phyloP scores from a whole-genome alignment of 2,888 invertebrate species.

The Mayetiola destructor region DNA sequence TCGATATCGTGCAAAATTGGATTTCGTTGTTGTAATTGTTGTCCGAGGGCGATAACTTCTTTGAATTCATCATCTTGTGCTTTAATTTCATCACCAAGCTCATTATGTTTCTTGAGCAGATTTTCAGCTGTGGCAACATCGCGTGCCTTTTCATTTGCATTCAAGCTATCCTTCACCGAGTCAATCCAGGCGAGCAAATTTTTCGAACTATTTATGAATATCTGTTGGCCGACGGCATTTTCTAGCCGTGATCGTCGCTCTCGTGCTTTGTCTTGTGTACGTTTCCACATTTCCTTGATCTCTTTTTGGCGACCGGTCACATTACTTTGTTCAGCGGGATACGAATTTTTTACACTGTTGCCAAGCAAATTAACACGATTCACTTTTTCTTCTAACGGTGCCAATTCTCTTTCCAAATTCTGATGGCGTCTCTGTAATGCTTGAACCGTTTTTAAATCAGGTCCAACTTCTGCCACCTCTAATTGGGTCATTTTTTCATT shows the following conservation, averaged over 20 bases:
- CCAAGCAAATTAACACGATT: slow-evolving; percentile 75
- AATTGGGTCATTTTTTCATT: slow-evolving; percentile 85
- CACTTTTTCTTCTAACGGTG: slow-evolving; percentile 89
- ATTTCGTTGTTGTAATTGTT: slow-evolving; percentile 57
- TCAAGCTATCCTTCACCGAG: slow-evolving; percentile 61
- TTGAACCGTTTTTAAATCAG: slow-evolving; percentile 80
- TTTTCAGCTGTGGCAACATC: slow-evolving; percentile 89
- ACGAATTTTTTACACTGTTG: slow-evolving; percentile 78
- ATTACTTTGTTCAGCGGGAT: slow-evolving; percentile 77
- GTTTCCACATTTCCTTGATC: slow-evolving; percentile 76
- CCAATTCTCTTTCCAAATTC: slow-evolving; percentile 83
- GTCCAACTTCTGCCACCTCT: slow-evolving; percentile 59
- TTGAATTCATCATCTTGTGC: slow-evolving; percentile 81
- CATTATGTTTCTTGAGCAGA: slow-evolving; percentile 77
- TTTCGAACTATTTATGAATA: slow-evolving; percentile 74
- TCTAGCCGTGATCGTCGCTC: slow-evolving; percentile 73
- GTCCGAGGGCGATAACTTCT: slow-evolving; percentile 67
- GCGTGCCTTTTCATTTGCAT: slow-evolving; percentile 62
- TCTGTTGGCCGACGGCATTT: slow-evolving; percentile 89
- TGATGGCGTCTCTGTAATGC: slow-evolving; percentile 84
- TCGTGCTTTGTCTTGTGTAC: slow-evolving; percentile 70
- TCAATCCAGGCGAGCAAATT: slow-evolving; percentile 71
- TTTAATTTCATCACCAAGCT: slow-evolving; percentile 78
- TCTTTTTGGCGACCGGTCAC: slow-evolving; percentile 73
- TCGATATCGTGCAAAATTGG: slow-evolving; percentile 61